Base-by-base conservation (phyloP, 2,888 invertebrate genomes). In the Eutolmus rufibarbis region DNA sequence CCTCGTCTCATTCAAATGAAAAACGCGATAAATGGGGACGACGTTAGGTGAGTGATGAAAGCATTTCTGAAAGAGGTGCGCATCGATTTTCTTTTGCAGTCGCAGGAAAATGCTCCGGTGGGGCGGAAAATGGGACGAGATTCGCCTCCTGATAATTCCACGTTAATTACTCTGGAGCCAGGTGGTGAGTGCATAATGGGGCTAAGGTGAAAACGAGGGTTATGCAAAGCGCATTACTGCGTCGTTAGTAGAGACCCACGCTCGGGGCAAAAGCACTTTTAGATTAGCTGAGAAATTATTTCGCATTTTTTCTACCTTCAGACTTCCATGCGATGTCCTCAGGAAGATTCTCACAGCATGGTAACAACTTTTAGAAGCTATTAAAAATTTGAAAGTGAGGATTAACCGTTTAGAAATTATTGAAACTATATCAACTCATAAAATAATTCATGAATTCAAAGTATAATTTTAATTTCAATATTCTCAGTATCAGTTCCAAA, bases 71-170 rank as follows among this genome's bases (percentile, higher is more conserved):
- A 78, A 78, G 76, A 76, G 74, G 34, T 37, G 34, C 7, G 16
- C 76, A 76, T 76, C 76, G 76, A 76, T 76, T 76, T 76, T 76
- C 37, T 34, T 76, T 37, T 76, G 66, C 66, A 66, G 66, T 66
- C 28, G 12, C 28, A 66, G 66, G 14, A 2, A 66, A 19, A 28
- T 3, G 12, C 14, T 23, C 23, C 51, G n/a, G 23, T 23, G 23
- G 23, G 2, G 28, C 9, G 19, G 66, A 66, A 66, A 66, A 19
- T 66, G 23, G 66, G 5, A 9, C 28, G 5, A 66, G 66, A 66
- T 66, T 66, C 19, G 12, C 66, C 28, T 66, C 28, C 66, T 66
- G 66, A 66, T 66, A 66, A 66, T 66, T 66, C 23, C 23, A 12
- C 66, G 66, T 19, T 66, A 66, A 66, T 66, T 66, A 66, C 66